Evolutionary conservation across 53 echinoderm and acorn worm genomes (phyloP).

Genomic region (Actinopyga echinites): DNA sequence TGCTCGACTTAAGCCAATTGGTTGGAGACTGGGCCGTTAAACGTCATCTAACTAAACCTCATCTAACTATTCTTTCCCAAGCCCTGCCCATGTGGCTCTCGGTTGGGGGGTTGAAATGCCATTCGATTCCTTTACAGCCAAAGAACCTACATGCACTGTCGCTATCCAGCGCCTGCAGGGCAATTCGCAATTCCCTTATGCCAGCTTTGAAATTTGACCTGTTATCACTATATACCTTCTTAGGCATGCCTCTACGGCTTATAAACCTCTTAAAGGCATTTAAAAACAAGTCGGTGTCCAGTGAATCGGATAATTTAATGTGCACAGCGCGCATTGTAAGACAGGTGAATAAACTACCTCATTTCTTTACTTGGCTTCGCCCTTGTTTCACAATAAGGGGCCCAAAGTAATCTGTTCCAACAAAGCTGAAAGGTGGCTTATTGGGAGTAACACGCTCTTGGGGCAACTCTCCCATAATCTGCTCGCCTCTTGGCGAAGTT

Average conservation of each 20-base stretch:
- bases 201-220: conserved; percentile 56
- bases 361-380: conserved; percentile 25
- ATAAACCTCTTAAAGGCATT: conserved; percentile 46
- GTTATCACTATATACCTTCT: conserved; percentile 44
- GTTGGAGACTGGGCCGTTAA: too few species aligned
- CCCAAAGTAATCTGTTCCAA: conserved; percentile 55
- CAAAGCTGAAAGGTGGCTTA: conserved; percentile 45
- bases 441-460: conserved; percentile 38
- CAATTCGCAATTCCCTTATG: conserved; percentile 32
- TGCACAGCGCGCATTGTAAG: conserved; percentile 51
- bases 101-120: conserved; percentile 50
- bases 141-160: not conserved
- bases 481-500: conserved; percentile 35
- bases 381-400: conserved; percentile 45
- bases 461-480: conserved; percentile 57
- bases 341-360: conserved; percentile 47
- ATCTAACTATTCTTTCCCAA: conserved; percentile 50
- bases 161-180: conserved; percentile 1
- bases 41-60: too few species aligned
- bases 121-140: conserved; percentile 16
- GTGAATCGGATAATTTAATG: conserved; percentile 29
- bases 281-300: conserved; percentile 55
- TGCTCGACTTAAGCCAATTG: too few species aligned
- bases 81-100: conserved; percentile 42
- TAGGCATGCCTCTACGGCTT: conserved; percentile 34